Conservation (phyloP, 1,140 invertebrate genomes). For the Bicyclus anynana region DNA sequence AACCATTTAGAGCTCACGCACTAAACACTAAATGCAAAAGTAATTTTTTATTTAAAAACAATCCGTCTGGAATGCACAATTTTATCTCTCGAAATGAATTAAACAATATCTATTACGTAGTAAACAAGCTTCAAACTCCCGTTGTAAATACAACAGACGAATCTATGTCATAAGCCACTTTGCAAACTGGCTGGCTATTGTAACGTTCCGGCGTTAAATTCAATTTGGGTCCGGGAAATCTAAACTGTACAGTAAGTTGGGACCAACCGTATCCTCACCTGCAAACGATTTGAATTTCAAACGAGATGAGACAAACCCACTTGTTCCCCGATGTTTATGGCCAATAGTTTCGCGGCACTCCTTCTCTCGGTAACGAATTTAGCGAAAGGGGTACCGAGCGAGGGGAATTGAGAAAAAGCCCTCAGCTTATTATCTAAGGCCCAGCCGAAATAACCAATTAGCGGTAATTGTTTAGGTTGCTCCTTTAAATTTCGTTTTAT, state of each 20-base stretch:
- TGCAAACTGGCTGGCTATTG: slow-evolving; percentile 27
- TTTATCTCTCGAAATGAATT: too few relatives aligned
- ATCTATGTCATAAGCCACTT: slow-evolving; percentile 37
- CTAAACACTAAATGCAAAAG: too few relatives aligned
- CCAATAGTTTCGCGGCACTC: slow-evolving; percentile 40
- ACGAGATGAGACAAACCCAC: slow-evolving; percentile 57
- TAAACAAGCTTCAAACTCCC: not conserved
- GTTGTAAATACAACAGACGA: slow-evolving; percentile 14
- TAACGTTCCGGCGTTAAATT: slow-evolving; percentile 51
- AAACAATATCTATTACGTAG: not conserved
- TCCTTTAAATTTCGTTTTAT: slow-evolving; percentile 17
- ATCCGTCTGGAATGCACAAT: too few relatives aligned
- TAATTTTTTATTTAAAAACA: too few relatives aligned
- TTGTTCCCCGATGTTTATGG: slow-evolving; percentile 51
- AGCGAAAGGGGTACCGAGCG: slow-evolving; percentile 14
- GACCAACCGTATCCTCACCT: slow-evolving; percentile 57
- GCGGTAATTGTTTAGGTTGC: slow-evolving; percentile 23
- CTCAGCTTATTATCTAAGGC: slow-evolving; percentile 18
- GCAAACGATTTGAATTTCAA: slow-evolving; percentile 68
- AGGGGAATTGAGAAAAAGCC: slow-evolving; percentile 15
- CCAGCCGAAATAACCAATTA: slow-evolving; percentile 19
- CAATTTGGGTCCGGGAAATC: slow-evolving; percentile 57
- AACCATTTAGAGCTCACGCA: too few relatives aligned
- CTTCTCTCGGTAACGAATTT: slow-evolving; percentile 20
- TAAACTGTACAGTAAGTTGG: slow-evolving; percentile 60